Conservation (phyloP, 2,113 vertebrate species). For the Girardinichthys multiradiatus region DNA sequence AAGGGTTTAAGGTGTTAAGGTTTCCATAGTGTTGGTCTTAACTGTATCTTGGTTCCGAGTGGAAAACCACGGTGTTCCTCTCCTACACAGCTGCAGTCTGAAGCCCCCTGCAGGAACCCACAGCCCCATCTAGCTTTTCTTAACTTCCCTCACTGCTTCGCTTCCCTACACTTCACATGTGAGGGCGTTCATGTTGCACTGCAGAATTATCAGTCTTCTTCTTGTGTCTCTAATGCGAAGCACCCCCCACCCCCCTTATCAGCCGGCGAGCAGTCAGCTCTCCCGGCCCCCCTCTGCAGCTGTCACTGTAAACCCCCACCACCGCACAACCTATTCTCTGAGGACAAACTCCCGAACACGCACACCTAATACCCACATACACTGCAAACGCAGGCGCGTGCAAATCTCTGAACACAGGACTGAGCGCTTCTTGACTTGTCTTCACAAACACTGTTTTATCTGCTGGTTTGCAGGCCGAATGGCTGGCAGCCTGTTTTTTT, state of each 20-base stretch:
- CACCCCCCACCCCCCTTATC: constrained; percentile 88
- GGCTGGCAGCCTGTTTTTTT: constrained; percentile 84
- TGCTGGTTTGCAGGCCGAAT: constrained; percentile 85
- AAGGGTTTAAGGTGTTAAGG: no score
- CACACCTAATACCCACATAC: constrained; percentile 71
- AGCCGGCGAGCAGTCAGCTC: constrained; percentile 88
- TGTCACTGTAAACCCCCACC: constrained; percentile 81
- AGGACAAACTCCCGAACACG: constrained; percentile 80
- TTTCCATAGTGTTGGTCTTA: no score
- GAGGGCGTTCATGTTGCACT: constrained; percentile 29
- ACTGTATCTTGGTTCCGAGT: no score
- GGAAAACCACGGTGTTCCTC: no score
- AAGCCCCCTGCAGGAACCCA: constrained; percentile 51
- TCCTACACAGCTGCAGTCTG: no score
- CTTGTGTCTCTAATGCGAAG: constrained; percentile 79
- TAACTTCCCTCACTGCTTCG: constrained; percentile 80
- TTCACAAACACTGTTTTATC: constrained; percentile 86
- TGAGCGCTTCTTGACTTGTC: constrained; percentile 46
- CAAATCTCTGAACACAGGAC: constrained; percentile 82
- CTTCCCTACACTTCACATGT: constrained; percentile 41
- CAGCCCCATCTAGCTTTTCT: constrained; percentile 74
- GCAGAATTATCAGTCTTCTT: constrained; percentile 84
- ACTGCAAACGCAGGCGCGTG: constrained; percentile 69
- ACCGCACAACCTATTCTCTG: constrained; percentile 59
- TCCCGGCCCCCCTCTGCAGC: constrained; percentile 76